Evolutionary conservation across 2,113 vertebrate genomes (phyloP).

Genomic region (Isurus oxyrinchus): DNA sequence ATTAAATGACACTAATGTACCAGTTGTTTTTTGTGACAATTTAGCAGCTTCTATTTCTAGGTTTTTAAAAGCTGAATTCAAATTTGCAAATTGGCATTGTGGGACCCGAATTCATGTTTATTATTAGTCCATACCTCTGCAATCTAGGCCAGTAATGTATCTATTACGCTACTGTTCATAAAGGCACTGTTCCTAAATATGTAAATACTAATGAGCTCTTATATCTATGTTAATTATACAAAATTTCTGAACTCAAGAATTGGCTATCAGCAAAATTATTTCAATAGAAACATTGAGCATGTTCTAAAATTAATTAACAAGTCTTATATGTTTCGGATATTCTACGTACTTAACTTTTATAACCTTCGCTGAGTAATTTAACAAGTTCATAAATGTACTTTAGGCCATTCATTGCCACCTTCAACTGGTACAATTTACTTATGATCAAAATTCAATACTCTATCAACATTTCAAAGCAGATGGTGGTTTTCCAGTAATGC

Average conservation of each 20-base stretch:
- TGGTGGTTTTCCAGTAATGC: background rate
- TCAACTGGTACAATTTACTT: background rate
- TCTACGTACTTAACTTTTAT: background rate
- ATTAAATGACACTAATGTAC: background rate
- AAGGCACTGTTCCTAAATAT: background rate
- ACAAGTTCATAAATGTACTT: background rate
- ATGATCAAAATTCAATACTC: background rate
- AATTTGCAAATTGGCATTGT: background rate
- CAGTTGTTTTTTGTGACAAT: background rate
- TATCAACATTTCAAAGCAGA: background rate
- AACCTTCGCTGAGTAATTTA: background rate
- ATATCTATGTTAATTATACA: background rate
- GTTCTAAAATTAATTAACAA: background rate
- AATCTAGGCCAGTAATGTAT: background rate
- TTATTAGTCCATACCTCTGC: background rate
- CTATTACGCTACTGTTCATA: background rate
- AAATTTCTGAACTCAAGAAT: background rate
- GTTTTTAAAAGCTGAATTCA: background rate
- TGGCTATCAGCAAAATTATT: background rate
- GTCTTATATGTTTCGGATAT: background rate
- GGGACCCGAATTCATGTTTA: background rate
- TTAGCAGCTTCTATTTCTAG: background rate
- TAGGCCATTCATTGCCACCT: background rate
- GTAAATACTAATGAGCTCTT: background rate
- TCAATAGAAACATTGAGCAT: background rate